Conservation (phyloP, 2,888 invertebrate genomes). For the Nasonia oneida region DNA sequence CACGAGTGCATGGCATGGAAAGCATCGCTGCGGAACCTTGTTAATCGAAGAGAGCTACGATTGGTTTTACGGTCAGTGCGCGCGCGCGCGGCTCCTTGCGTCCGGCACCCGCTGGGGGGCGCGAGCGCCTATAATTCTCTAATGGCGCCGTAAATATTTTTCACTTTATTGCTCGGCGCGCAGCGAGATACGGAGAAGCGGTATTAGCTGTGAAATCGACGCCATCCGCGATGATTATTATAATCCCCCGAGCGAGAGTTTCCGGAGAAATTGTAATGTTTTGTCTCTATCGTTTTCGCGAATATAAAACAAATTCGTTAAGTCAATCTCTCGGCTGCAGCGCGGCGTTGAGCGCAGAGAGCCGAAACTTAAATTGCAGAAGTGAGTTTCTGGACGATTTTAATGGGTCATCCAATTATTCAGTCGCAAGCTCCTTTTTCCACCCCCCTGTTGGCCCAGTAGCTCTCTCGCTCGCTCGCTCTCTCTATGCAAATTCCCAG, state of each 20-base stretch:
- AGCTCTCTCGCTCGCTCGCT: neutral
- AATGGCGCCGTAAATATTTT: slow-evolving; percentile 48
- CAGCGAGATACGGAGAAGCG: neutral
- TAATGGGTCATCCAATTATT: slow-evolving; percentile 72
- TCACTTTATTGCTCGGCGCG: slow-evolving; percentile 5
- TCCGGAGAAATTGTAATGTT: slow-evolving; percentile 17
- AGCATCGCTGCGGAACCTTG: slow-evolving; percentile 21
- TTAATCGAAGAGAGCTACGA: slow-evolving; percentile 53
- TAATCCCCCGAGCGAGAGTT: neutral
- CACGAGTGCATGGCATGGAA: neutral
- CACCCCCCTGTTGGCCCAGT: neutral
- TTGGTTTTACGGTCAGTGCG: slow-evolving; percentile 52
- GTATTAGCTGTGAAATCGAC: slow-evolving; percentile 6
- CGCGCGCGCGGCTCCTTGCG: slow-evolving; percentile 19
- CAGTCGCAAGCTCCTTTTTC: slow-evolving; percentile 59
- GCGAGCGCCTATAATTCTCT: slow-evolving; percentile 27
- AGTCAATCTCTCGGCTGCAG: neutral
- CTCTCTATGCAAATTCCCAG: slow-evolving; percentile 47
- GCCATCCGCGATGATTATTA: neutral
- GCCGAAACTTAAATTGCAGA: slow-evolving; percentile 56
- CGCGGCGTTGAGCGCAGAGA: neutral
- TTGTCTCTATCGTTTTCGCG: slow-evolving; percentile 19
- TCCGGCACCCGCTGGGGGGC: slow-evolving; percentile 1
- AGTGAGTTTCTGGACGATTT: slow-evolving; percentile 56
- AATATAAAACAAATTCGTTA: slow-evolving; percentile 55